These are phyloP conservation scores for Melierax canorus DNA, from an alignment of 2,113 vertebrate species.

Conservation along the genomic window DNA sequence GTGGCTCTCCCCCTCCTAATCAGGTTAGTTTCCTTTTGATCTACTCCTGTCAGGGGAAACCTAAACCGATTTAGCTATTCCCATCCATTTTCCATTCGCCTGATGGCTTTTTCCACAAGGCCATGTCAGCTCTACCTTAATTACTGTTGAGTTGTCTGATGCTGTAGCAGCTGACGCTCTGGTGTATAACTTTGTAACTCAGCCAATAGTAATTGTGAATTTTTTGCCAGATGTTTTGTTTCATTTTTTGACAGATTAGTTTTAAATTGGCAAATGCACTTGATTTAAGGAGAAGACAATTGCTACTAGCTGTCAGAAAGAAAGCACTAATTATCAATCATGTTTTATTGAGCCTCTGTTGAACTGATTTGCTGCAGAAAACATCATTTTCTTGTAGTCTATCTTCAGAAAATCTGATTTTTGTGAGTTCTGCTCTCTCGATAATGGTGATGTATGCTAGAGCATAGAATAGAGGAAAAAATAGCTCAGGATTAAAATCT, in stretches of 20 bases:
- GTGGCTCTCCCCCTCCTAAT: slow-evolving; percentile 4
- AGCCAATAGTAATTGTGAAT: neutral
- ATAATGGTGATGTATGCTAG: neutral
- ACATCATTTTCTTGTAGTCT: neutral
- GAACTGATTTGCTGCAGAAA: neutral
- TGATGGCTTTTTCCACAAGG: neutral
- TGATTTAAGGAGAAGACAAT: neutral
- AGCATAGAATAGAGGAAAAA: neutral
- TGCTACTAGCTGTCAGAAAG: neutral
- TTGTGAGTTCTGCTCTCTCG: neutral
- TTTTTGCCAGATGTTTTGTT: slow-evolving; percentile 12
- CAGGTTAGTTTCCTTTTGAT: slow-evolving; percentile 21
- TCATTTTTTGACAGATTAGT: neutral
- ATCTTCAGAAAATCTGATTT: neutral
- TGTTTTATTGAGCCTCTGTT: slow-evolving; percentile 1
- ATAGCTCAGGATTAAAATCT: neutral
- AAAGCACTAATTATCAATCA: slow-evolving; percentile 2
- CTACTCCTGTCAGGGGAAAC: neutral
- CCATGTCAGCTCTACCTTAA: neutral
- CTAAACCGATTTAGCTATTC: slow-evolving; percentile 6
- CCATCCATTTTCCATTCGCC: neutral
- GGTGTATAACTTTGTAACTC: neutral
- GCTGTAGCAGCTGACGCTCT: neutral
- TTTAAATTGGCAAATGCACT: neutral
- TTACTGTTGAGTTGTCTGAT: neutral